Evolutionary conservation across 2,888 invertebrate genomes (phyloP), one percentile per base, ranked within the genome.

Genomic region (Drosophila monieri): DNA sequence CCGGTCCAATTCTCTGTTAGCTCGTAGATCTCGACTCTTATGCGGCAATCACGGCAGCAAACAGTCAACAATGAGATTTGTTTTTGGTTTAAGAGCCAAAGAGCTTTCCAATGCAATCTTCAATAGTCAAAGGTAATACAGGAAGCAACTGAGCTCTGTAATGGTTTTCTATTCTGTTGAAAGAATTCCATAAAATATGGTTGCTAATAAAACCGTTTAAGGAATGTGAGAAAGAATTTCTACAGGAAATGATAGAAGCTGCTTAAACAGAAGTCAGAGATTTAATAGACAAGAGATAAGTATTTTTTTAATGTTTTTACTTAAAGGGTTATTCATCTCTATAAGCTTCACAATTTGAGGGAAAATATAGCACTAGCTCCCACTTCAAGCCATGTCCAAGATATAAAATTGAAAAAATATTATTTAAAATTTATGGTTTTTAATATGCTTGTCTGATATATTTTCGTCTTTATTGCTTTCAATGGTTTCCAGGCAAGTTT

Each of bases 21-120:
- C 76, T 58, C 72, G 68, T 74, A 78, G 73, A 80, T 80, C 76
- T 81, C 67, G 70, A 54, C 72, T 79, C 58, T 69, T 71, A 60
- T 76, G 72, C 69, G 84, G 83, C 83, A 85, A 83, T 83, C 83
- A 85, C 75, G 56, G 86, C 75, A 72, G 61, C 76, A 74, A 81
- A 74, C 69, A 81, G 77, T 85, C 79, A 81, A 84, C 79, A 85
- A 67, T 61, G 69, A 51, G 61, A 69, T 69, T 69, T 69, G 61
- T 69, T 69, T 61, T 69, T 55, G 54, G 62, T 46, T 62, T 69
- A 47, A 51, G 69, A 69, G 61, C 54, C 70, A 54, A 46, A 51
- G 54, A 51, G 54, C 46, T 61, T 69, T 61, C 52, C 44, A 69
- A 69, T 54, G 61, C 69, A 69, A 49, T 35, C 25, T 30, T 41